Conservation (phyloP, 2,888 invertebrate genomes). For the Tethea ocularis region DNA sequence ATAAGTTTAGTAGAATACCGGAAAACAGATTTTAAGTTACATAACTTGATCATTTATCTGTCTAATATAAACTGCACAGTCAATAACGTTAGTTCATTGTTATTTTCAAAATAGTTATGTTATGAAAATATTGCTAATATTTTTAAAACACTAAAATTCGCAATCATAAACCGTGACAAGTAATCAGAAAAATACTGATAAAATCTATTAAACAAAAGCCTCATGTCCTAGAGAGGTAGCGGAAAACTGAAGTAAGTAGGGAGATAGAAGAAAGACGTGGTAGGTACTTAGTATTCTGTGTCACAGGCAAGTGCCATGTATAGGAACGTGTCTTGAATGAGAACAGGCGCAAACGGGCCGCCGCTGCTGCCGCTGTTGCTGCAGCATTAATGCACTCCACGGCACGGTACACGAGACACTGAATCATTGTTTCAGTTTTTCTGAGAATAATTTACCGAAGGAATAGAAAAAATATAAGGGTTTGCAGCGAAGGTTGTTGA, state of each 20-base stretch:
- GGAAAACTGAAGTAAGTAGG: conserved; percentile 10
- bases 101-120: neutral
- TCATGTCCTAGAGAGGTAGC: conserved; percentile 5
- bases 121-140: neutral
- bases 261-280: conserved; percentile 10
- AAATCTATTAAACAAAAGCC: too few species aligned
- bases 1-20: neutral
- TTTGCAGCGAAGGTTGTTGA: too few species aligned
- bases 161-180: too few species aligned
- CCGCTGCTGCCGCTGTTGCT: neutral
- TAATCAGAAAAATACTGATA: too few species aligned
- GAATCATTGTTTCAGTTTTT: neutral
- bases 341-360: conserved; percentile 9
- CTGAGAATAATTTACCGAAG: neutral
- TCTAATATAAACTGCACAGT: neutral
- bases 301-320: conserved; percentile 12
- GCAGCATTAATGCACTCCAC: conserved; percentile 6
- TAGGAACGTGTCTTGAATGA: conserved; percentile 9
- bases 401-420: neutral
- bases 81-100: neutral
- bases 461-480: neutral
- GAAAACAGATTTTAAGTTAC: neutral
- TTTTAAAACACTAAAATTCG: neutral
- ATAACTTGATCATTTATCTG: neutral
- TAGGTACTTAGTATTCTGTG: conserved; percentile 8